Conservation (phyloP, 2,797 vertebrate species). For the Falco novaeseelandiae region DNA sequence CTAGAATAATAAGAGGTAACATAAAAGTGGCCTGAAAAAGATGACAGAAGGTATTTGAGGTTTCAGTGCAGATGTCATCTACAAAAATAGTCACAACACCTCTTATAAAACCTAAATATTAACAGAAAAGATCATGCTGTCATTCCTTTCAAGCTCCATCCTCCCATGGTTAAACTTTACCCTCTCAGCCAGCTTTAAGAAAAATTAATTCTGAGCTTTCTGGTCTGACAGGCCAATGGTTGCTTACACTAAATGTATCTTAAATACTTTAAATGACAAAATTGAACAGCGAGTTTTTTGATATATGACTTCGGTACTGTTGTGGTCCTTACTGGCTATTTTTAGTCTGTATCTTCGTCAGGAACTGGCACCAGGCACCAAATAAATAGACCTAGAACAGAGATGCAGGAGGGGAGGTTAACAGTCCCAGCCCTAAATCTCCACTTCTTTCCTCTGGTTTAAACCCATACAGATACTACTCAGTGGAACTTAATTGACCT, state of each 20-base stretch:
- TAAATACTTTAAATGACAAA: not conserved
- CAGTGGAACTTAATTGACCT: not conserved
- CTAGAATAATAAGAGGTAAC: not conserved
- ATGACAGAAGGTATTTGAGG: not conserved
- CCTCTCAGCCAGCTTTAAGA: not conserved
- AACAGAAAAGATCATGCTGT: not conserved
- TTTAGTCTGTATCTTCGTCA: not conserved
- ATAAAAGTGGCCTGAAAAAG: not conserved
- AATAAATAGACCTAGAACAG: not conserved
- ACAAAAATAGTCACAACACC: not conserved
- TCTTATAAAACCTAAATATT: not conserved
- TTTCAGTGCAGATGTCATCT: not conserved
- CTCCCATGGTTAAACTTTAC: not conserved
- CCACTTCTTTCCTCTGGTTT: not conserved
- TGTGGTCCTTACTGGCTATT: not conserved
- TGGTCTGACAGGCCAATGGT: not conserved
- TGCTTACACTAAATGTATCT: fast-evolving
- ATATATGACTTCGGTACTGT: not conserved
- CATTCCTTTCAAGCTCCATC: not conserved
- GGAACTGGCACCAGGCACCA: not conserved
- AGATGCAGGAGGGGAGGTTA: not conserved
- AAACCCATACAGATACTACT: not conserved
- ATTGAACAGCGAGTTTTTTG: not conserved
- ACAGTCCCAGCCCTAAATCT: not conserved
- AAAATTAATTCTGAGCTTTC: not conserved